Evolutionary conservation across 2,888 invertebrate species (phyloP).

Genomic region (Drosophila nr. perissopoda): DNA sequence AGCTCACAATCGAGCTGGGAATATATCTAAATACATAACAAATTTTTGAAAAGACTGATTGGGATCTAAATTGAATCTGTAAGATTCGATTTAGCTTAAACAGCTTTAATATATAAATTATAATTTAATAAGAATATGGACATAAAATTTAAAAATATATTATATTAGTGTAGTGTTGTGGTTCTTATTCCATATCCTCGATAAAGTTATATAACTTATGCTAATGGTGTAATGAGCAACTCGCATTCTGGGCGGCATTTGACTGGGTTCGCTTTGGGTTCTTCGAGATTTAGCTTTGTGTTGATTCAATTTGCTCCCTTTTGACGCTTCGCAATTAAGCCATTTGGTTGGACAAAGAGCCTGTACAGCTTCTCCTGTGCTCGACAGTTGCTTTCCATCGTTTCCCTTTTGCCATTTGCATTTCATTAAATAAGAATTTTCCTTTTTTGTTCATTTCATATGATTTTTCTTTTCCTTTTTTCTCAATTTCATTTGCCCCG

Average conservation of each 20-base stretch:
- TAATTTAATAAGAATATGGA: not conserved
- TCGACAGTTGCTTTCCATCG: slow-evolving; percentile 1
- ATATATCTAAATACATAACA: not conserved
- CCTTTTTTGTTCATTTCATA: slow-evolving; percentile 36
- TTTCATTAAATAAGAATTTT: slow-evolving; percentile 41
- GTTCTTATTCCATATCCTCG: not conserved
- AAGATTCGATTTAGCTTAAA: not conserved
- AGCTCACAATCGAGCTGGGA: not conserved
- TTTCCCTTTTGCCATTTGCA: slow-evolving; percentile 44
- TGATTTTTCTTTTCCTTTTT: slow-evolving; percentile 35
- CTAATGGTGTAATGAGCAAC: slow-evolving; percentile 41
- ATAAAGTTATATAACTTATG: slow-evolving; percentile 35
- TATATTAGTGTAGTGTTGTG: not conserved
- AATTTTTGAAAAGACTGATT: not conserved
- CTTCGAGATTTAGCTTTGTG: slow-evolving; percentile 29
- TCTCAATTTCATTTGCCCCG: slow-evolving; percentile 55
- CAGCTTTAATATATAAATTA: not conserved
- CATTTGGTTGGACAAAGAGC: slow-evolving; percentile 32
- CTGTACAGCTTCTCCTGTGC: slow-evolving; percentile 9
- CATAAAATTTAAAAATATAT: not conserved
- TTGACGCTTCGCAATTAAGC: slow-evolving; percentile 63
- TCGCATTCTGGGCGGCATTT: slow-evolving; percentile 5
- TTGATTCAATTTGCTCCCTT: slow-evolving; percentile 58
- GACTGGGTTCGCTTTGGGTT: slow-evolving; percentile 24
- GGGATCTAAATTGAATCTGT: not conserved